Conservation (phyloP, 2,888 invertebrate species). For the Xestia sexstrigata region DNA sequence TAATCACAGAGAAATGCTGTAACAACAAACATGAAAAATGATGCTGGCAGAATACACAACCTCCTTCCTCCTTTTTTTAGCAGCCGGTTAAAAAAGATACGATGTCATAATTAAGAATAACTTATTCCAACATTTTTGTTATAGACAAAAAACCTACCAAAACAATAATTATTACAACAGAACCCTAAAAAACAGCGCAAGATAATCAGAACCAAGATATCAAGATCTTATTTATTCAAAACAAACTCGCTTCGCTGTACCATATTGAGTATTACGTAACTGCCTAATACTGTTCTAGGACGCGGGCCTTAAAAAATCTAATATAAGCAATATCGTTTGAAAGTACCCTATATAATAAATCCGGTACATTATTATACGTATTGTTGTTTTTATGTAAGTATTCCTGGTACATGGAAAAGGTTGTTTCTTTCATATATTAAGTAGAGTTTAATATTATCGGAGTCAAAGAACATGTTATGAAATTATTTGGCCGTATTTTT, state of each 20-base stretch:
- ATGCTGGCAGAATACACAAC: no score
- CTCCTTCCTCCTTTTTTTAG: no score
- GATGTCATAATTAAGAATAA: no score
- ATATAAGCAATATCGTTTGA: slow-evolving; percentile 61
- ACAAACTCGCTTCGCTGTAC: slow-evolving; percentile 47
- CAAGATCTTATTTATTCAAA: slow-evolving; percentile 64
- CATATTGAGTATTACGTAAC: slow-evolving; percentile 64
- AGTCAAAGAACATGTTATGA: neutral
- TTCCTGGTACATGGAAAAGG: slow-evolving; percentile 28
- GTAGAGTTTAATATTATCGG: slow-evolving; percentile 37
- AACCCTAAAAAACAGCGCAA: slow-evolving; percentile 16
- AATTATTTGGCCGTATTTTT: slow-evolving; percentile 9
- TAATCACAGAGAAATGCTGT: no score
- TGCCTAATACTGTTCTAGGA: slow-evolving; percentile 50
- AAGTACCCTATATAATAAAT: slow-evolving; percentile 59
- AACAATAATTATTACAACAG: neutral
- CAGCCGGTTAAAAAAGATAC: no score
- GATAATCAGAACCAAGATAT: slow-evolving; percentile 33
- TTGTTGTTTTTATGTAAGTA: slow-evolving; percentile 38
- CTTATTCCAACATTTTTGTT: neutral
- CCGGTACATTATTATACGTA: slow-evolving; percentile 49
- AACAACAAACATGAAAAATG: no score
- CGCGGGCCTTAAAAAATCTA: slow-evolving; percentile 59
- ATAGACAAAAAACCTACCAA: neutral
- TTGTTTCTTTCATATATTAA: slow-evolving; percentile 35